Percentiles rank a stretch among this genome's conserved stretches.
Evolutionary conservation across 2,888 invertebrate genomes (phyloP).

Genomic region (Pharmacophagus antenor): DNA sequence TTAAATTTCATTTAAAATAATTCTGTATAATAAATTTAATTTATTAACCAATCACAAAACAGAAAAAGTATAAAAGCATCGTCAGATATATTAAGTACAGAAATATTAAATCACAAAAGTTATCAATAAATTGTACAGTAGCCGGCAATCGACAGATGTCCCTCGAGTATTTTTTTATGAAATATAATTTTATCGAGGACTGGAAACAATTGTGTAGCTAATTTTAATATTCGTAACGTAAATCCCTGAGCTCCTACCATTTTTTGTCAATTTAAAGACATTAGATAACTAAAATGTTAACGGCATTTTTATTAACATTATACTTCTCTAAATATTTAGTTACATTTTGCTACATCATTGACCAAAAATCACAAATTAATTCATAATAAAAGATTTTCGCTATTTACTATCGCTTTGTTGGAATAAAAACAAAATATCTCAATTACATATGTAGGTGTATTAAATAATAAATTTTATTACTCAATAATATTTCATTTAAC

Average conservation of each 20-base stretch:
- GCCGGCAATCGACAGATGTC: constrained; percentile 66
- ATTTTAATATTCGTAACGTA: constrained; percentile 73
- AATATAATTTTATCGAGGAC: constrained; percentile 54
- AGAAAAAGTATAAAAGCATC: neutral
- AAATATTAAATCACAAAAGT: constrained; percentile 36
- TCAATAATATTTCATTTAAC: too few relatives aligned
- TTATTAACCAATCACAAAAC: neutral
- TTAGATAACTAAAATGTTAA: constrained; percentile 17
- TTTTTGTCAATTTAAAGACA: constrained; percentile 30
- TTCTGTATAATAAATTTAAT: too few relatives aligned
- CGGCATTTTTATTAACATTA: neutral
- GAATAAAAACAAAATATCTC: too few relatives aligned
- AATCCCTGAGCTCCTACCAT: constrained; percentile 41
- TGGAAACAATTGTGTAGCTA: constrained; percentile 53
- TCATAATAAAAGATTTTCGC: neutral
- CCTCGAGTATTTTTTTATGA: constrained; percentile 60
- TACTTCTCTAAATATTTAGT: neutral
- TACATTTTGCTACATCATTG: neutral
- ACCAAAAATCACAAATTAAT: neutral
- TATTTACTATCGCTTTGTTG: too few relatives aligned
- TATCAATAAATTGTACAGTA: constrained; percentile 52
- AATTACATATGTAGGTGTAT: too few relatives aligned
- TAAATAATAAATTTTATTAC: too few relatives aligned
- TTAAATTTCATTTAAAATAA: neutral
- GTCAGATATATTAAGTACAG: neutral